These are phyloP conservation scores for Rhea pennata DNA, from an alignment of 2,113 vertebrate species.

Conservation along the genomic window DNA sequence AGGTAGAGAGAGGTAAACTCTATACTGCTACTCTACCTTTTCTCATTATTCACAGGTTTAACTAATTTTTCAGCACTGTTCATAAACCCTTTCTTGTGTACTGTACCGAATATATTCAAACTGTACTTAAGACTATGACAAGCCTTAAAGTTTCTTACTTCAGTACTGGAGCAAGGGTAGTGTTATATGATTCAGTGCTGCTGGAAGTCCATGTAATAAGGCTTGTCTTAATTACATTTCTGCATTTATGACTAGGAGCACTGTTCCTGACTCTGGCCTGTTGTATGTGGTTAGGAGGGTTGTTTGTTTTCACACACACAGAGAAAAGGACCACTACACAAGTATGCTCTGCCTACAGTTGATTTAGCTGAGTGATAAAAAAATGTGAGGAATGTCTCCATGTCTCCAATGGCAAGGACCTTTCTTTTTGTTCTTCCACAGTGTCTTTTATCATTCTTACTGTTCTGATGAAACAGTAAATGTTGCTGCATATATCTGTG, in stretches of 20 bases:
- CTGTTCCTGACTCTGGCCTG: background rate
- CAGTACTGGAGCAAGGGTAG: background rate
- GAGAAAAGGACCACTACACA: background rate
- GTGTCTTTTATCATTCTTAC: background rate
- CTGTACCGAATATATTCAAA: background rate
- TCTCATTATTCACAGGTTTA: background rate
- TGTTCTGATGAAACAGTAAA: background rate
- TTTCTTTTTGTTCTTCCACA: background rate
- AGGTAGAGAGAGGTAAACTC: background rate
- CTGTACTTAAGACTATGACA: background rate
- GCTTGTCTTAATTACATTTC: background rate
- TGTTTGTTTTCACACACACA: background rate
- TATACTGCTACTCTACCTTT: background rate
- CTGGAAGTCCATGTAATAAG: background rate
- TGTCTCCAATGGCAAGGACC: background rate
- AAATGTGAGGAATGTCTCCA: background rate
- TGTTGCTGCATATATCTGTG: background rate
- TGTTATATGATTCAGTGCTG: background rate
- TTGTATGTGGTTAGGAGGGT: background rate
- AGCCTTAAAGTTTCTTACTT: background rate
- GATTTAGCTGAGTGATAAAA: background rate
- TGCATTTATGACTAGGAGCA: background rate
- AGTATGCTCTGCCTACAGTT: background rate
- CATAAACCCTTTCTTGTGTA: background rate
- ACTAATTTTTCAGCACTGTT: background rate